phyloP scores from a whole-genome alignment of 2,797 vertebrate genomes.

The Sphenopsis melanotis region DNA sequence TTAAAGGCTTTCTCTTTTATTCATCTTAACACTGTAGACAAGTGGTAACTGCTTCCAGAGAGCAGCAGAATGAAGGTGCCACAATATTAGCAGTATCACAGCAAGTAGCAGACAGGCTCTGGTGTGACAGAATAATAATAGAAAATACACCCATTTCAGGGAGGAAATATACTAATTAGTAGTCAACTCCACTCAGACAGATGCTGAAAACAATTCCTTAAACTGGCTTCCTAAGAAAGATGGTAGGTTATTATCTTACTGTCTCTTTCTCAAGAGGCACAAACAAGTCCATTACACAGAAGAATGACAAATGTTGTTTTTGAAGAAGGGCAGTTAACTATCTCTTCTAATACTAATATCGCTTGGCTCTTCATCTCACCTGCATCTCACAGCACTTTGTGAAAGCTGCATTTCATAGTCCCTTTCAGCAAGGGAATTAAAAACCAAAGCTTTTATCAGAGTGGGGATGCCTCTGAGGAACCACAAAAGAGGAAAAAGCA shows the following conservation, averaged over 20 bases:
- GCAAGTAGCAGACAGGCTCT: not conserved
- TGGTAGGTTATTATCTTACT: not conserved
- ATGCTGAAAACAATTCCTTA: not conserved
- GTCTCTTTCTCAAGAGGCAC: not conserved
- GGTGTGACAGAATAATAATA: constrained; percentile 14
- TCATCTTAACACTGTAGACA: not conserved
- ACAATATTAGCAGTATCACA: not conserved
- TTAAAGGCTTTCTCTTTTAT: not conserved
- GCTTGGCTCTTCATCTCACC: not conserved
- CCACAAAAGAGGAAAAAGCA: not conserved
- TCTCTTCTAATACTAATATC: not conserved
- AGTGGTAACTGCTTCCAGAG: not conserved
- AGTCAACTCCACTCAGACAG: not conserved
- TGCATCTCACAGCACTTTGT: not conserved
- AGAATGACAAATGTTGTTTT: not conserved
- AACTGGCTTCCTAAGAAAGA: constrained; percentile 32
- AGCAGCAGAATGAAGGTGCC: not conserved
- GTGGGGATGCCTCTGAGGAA: not conserved
- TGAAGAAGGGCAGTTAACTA: not conserved
- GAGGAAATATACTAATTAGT: constrained; percentile 41
- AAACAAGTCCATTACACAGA: not conserved
- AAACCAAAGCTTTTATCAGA: not conserved
- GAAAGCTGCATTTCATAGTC: not conserved
- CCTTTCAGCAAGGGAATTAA: not conserved
- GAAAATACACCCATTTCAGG: constrained; percentile 27